Base-by-base conservation (phyloP, 2,797 vertebrate genomes). In the Limosa lapponica region DNA sequence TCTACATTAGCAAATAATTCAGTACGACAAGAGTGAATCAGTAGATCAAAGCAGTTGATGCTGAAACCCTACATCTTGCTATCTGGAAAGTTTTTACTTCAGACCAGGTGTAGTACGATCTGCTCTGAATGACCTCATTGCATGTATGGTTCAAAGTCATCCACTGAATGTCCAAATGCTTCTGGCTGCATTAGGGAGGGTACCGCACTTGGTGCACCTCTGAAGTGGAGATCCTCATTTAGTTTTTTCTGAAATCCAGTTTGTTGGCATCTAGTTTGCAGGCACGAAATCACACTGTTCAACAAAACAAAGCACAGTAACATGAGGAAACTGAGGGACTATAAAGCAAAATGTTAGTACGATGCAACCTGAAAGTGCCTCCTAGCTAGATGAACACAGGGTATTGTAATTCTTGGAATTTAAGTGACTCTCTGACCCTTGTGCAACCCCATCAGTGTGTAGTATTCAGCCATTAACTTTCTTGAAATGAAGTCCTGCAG, bases 1-100 rank as follows among this genome's bases (percentile, higher is more conserved):
- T 79, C 73, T 83, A 91, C 37, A 44, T 75, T 88, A 84, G 34
- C 82, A 95, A 91, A 90, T 83, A 88, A 89, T 75, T 91, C 75
- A 78, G 16, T 65, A 46, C n/a, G n/a, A 52, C 70, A 74, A 43
- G 61, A 43, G 46, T 62, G 86, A 94, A 91, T 72, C 77, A 78
- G 49, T 72, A 72, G 61, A 86, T 81, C 46, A 88, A 82, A 93
- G 73, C 32, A 51, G 30, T 30, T 1, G 0, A 1, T 28, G 36
- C 24, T 62, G 69, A 83, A 83, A 36, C 14, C 5, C 19, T 62
- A 9, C 17, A 32, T 34, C 17, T 58, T 78, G 11, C 83, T 74
- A 25, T 20, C 7, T 18, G 22, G 16, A 30, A 92, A 49, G 24
- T 74, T 89, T 77, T 84, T 27, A 10, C 24, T 72, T 79, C 51